phyloP scores from a whole-genome alignment of 1,140 invertebrate species.

The Nasonia longicornis region DNA sequence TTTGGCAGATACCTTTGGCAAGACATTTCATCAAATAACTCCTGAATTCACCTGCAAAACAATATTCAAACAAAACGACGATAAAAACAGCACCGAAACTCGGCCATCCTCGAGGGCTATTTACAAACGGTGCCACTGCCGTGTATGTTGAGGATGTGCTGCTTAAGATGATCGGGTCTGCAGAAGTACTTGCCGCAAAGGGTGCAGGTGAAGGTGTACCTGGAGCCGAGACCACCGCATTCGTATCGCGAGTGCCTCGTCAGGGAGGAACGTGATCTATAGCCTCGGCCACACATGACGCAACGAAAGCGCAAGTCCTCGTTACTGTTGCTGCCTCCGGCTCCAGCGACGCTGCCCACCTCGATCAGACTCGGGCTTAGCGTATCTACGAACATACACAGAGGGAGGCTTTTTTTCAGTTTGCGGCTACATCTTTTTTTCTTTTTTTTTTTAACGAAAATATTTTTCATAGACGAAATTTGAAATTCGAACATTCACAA shows the following conservation, averaged over 20 bases:
- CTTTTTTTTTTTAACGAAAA: neutral
- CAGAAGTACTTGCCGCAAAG: conserved; percentile 69
- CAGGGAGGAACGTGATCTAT: conserved; percentile 66
- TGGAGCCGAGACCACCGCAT: conserved; percentile 66
- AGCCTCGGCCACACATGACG: conserved; percentile 69
- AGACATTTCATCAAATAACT: no score
- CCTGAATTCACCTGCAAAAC: no score
- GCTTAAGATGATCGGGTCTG: conserved; percentile 67
- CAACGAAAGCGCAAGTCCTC: conserved; percentile 65
- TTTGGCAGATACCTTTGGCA: no score
- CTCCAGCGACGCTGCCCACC: neutral
- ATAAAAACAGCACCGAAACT: conserved; percentile 6
- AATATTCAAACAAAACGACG: neutral
- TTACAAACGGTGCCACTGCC: conserved; percentile 62
- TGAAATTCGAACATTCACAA: neutral
- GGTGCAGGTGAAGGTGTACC: conserved; percentile 68
- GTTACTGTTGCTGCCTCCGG: conserved; percentile 38
- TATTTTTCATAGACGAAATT: neutral
- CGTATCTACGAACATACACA: conserved; percentile 55
- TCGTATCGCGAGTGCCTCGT: conserved; percentile 69
- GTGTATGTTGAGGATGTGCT: conserved; percentile 69
- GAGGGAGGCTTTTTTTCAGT: conserved; percentile 63
- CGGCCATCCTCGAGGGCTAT: conserved; percentile 49
- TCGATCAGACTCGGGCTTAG: conserved; percentile 30
- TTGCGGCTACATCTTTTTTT: neutral